Evolutionary conservation across 2,888 invertebrate genomes (phyloP).

Genomic region (Pyralis farinalis): DNA sequence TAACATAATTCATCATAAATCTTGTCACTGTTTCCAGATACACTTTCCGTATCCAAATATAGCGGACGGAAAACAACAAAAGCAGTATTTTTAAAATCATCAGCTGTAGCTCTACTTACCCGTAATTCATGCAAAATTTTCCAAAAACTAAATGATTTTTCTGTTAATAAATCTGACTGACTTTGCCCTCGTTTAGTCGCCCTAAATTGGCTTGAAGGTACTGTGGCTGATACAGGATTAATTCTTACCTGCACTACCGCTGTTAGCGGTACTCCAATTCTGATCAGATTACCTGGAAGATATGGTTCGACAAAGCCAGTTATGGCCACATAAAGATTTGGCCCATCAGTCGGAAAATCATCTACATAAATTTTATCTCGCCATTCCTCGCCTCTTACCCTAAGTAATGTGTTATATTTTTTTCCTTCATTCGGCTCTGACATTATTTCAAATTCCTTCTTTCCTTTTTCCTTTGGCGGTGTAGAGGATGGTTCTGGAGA

Average conservation of each 20-base stretch:
- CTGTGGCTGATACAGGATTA: conserved; percentile 31
- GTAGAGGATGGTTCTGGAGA: conserved; percentile 24
- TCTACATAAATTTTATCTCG: conserved; percentile 74
- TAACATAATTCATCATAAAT: conserved; percentile 76
- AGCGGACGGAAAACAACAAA: conserved; percentile 66
- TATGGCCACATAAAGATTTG: conserved; percentile 75
- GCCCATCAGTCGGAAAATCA: conserved; percentile 75
- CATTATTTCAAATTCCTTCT: conserved; percentile 27
- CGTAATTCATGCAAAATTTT: conserved; percentile 54
- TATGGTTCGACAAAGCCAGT: conserved; percentile 70
- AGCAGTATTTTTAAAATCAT: conserved; percentile 60
- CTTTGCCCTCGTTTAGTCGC: conserved; percentile 61
- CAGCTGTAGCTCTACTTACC: conserved; percentile 40
- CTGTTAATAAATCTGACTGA: conserved; percentile 51
- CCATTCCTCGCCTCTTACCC: conserved; percentile 79
- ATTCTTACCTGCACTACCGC: conserved; percentile 67
- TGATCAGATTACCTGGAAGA: conserved; percentile 46
- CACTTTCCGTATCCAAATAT: conserved; percentile 45
- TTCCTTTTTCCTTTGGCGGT: conserved; percentile 39
- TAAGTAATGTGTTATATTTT: conserved; percentile 69
- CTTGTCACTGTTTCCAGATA: conserved; percentile 52
- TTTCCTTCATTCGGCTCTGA: conserved; percentile 48
- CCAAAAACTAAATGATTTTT: conserved; percentile 58
- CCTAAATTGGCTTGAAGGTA: conserved; percentile 48
- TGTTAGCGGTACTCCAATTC: conserved; percentile 58